Conservation (phyloP, 2,113 vertebrate genomes). For the Tupaia chinensis region DNA sequence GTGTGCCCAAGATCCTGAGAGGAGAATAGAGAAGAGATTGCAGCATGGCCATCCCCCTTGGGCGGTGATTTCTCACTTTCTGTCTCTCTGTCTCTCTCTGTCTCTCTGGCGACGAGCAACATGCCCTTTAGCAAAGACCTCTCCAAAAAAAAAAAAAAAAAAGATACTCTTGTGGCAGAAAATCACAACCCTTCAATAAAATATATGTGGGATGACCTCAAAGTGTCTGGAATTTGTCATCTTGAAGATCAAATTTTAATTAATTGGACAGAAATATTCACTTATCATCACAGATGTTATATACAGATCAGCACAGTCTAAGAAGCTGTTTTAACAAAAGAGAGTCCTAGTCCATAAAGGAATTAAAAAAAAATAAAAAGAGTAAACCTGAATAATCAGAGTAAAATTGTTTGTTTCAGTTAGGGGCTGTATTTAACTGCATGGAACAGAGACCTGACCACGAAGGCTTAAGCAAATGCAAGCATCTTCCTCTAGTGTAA, state of each 20-base stretch:
- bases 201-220: neutral
- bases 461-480: neutral
- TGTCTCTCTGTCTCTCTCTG: no score
- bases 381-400: neutral
- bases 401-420: neutral
- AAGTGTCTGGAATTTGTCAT: constrained; percentile 38
- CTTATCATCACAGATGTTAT: neutral
- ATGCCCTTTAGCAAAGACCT: no score
- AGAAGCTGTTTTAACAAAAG: neutral
- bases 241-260: constrained; percentile 44
- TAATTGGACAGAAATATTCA: neutral
- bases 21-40: no score
- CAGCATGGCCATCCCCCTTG: no score
- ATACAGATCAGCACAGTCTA: neutral
- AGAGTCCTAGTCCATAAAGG: neutral
- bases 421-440: neutral
- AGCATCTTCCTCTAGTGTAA: neutral
- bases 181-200: constrained; percentile 30
- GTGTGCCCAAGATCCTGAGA: no score
- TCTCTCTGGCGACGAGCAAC: no score
- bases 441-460: neutral
- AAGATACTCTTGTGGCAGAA: constrained; percentile 8
- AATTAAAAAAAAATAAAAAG: neutral
- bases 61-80: no score
- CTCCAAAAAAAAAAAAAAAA: neutral